These are phyloP conservation scores for Bolinopsis microptera DNA, from an alignment of 37 sponge, comb jelly and placozoan genomes.

Conservation along the genomic window DNA sequence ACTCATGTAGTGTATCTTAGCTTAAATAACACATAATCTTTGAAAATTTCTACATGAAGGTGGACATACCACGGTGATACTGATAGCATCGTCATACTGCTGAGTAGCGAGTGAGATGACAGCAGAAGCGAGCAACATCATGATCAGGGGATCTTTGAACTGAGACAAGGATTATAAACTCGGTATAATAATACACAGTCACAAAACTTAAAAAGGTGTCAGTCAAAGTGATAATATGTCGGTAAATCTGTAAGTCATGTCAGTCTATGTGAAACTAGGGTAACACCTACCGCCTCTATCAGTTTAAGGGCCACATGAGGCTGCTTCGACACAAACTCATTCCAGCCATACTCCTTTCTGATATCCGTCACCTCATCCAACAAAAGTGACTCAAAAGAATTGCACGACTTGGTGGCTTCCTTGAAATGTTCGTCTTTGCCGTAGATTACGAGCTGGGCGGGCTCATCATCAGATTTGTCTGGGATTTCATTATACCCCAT, in stretches of 20 bases:
- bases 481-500: too few relatives aligned
- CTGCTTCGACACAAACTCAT: not conserved
- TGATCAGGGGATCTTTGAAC: constrained; percentile 97
- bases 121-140: constrained; percentile 91
- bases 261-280: not conserved
- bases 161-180: too few relatives aligned
- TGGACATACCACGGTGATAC: constrained; percentile 92
- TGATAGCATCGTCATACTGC: constrained; percentile 97
- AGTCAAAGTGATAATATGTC: too few relatives aligned
- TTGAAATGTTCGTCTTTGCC: not conserved
- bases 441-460: not conserved
- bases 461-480: not conserved
- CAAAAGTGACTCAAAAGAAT: not conserved
- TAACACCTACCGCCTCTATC: not conserved
- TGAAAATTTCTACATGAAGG: too few relatives aligned
- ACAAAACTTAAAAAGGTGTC: too few relatives aligned
- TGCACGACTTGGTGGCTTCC: not conserved
- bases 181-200: too few relatives aligned
- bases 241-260: not conserved
- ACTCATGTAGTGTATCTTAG: too few relatives aligned
- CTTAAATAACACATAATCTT: too few relatives aligned
- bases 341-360: not conserved
- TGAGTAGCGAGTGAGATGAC: constrained; percentile 83
- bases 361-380: not conserved
- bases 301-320: not conserved